These are phyloP conservation scores for Sebastes baramenuke DNA, from an alignment of 2,797 vertebrate species.

Conservation along the genomic window DNA sequence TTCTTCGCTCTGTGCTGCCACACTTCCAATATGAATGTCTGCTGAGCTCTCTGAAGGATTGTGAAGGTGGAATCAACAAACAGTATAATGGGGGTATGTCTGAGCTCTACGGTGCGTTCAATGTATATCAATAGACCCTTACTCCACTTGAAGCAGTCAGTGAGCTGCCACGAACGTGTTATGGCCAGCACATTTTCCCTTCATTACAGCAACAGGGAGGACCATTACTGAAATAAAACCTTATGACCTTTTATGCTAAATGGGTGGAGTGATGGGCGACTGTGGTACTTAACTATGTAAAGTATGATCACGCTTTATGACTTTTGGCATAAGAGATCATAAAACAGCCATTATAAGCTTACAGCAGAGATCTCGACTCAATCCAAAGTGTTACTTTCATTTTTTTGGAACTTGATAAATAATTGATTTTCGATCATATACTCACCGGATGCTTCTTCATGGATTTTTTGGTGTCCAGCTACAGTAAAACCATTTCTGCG, in stretches of 20 bases:
- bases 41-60: conserved; percentile 4
- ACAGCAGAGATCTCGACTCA: conserved; percentile 6
- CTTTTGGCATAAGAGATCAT: conserved; percentile 26
- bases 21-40: background rate
- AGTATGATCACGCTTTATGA: conserved; percentile 9
- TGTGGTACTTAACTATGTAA: conserved; percentile 8
- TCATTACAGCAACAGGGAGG: conserved; percentile 24
- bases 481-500: background rate
- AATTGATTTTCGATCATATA: conserved; percentile 19
- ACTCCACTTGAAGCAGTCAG: conserved; percentile 8
- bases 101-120: background rate
- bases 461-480: background rate
- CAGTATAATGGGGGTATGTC: background rate
- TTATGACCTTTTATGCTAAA: conserved; percentile 23
- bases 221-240: conserved; percentile 22
- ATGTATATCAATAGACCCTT: conserved; percentile 15
- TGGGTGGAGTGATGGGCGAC: conserved; percentile 10
- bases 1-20: background rate
- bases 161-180: conserved; percentile 6
- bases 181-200: background rate
- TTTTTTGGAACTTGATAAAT: conserved; percentile 7
- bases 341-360: conserved; percentile 31
- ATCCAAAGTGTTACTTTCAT: conserved; percentile 12
- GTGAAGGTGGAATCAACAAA: conserved; percentile 25
- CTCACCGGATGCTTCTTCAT: background rate